phyloP scores from a whole-genome alignment of 2,797 vertebrate species.

The Spheniscus humboldti region DNA sequence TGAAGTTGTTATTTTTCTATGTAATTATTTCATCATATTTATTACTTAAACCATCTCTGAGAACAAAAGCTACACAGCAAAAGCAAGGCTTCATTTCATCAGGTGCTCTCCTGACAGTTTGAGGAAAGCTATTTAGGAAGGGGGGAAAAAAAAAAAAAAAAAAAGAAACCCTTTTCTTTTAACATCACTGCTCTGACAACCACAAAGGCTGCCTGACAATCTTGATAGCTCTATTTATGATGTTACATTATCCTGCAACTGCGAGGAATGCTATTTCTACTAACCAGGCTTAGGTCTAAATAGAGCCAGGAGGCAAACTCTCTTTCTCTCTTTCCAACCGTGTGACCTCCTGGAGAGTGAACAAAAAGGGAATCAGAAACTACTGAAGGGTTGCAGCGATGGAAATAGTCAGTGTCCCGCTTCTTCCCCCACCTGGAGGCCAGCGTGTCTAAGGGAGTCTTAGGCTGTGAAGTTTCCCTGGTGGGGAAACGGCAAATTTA shows the following conservation, averaged over 20 bases:
- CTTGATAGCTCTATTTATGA: constrained; percentile 71
- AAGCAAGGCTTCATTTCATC: constrained; percentile 57
- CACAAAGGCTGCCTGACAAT: constrained; percentile 66
- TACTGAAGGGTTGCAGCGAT: neutral
- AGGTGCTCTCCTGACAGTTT: constrained; percentile 59
- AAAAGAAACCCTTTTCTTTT: constrained; percentile 5
- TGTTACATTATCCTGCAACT: constrained; percentile 59
- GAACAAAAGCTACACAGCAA: constrained; percentile 41
- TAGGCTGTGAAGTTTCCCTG: neutral
- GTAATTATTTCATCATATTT: constrained; percentile 70
- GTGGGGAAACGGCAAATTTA: neutral
- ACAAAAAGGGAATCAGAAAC: neutral
- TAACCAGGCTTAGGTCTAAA: constrained; percentile 48
- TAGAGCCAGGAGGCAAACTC: constrained; percentile 30
- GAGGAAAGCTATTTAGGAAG: constrained; percentile 29
- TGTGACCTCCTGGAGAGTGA: neutral
- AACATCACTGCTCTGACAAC: constrained; percentile 64
- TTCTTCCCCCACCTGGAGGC: neutral
- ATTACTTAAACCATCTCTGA: constrained; percentile 48
- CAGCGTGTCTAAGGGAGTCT: neutral
- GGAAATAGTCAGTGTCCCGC: neutral
- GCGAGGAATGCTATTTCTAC: constrained; percentile 43
- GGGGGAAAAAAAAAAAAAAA: neutral
- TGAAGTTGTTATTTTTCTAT: constrained; percentile 62
- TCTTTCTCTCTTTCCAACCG: neutral